Conservation (phyloP, 2,113 vertebrate genomes). For the Dicrurus megarhynchus region DNA sequence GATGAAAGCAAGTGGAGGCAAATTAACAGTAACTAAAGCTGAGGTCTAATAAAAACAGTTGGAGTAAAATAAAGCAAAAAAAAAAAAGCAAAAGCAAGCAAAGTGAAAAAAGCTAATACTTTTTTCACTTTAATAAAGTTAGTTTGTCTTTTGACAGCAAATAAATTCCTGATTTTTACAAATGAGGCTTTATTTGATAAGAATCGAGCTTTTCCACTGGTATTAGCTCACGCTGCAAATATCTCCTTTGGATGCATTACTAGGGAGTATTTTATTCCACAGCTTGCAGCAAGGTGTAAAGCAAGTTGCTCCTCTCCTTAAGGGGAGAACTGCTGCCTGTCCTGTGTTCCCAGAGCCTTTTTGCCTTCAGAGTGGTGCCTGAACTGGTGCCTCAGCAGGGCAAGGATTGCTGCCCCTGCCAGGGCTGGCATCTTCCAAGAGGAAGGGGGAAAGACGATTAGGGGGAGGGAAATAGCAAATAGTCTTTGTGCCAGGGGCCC, state of each 20-base stretch:
- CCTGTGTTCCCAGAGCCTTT: not conserved
- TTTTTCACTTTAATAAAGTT: not conserved
- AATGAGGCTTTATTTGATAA: not conserved
- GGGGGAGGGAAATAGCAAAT: not conserved
- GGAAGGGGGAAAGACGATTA: rapidly evolving
- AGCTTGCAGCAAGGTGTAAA: not conserved
- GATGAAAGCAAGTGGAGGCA: not conserved
- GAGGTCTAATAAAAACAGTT: not conserved
- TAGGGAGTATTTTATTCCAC: not conserved
- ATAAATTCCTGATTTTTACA: not conserved
- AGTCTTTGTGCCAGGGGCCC: not conserved
- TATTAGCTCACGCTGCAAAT: not conserved
- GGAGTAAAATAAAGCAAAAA: not conserved
- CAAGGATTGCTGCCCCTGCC: not conserved
- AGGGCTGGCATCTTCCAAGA: not conserved
- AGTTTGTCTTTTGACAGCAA: not conserved
- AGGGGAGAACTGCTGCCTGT: not conserved
- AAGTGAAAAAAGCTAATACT: not conserved
- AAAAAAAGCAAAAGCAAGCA: not conserved
- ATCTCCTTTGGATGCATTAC: not conserved
- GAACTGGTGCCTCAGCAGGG: not conserved
- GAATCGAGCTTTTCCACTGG: not conserved
- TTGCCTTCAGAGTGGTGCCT: not conserved
- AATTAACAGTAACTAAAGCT: not conserved
- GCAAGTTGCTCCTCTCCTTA: not conserved